Conservation (phyloP, 1,140 invertebrate species). For the Ostrea denselamellosa region DNA sequence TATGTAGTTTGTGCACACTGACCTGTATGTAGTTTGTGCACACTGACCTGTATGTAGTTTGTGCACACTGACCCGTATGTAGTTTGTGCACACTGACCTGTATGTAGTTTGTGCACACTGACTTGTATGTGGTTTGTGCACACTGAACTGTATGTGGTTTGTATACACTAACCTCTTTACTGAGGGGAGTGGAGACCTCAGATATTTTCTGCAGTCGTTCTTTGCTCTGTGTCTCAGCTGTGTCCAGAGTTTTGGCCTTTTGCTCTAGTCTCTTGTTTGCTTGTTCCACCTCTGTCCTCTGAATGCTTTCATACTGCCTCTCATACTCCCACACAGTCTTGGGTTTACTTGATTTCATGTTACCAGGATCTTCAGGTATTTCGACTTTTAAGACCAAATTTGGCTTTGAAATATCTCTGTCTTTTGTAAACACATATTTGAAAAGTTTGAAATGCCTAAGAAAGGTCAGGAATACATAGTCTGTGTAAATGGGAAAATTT, state of each 20-base stretch:
- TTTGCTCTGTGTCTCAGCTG: slow-evolving; percentile 44
- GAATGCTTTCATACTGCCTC: slow-evolving; percentile 58
- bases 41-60: no score
- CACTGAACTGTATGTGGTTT: background rate
- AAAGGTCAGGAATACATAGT: slow-evolving; percentile 71
- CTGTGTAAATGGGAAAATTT: slow-evolving; percentile 69
- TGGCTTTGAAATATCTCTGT: slow-evolving; percentile 60
- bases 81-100: no score
- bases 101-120: no score
- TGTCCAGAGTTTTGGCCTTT: slow-evolving; percentile 52
- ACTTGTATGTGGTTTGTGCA: no score
- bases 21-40: no score
- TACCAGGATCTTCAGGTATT: slow-evolving; percentile 53
- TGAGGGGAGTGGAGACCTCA: slow-evolving; percentile 54
- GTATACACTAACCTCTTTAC: slow-evolving; percentile 62
- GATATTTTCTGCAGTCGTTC: slow-evolving; percentile 48
- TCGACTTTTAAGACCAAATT: slow-evolving; percentile 57
- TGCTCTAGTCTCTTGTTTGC: slow-evolving; percentile 53
- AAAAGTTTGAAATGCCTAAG: slow-evolving; percentile 73
- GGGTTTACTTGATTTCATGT: slow-evolving; percentile 63
- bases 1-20: no score
- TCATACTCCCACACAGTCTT: slow-evolving; percentile 69
- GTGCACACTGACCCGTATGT: no score
- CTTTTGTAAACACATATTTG: slow-evolving; percentile 67
- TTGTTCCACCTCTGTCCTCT: slow-evolving; percentile 60